Conservation (phyloP, 2,113 vertebrate genomes). For the Entomyzon cyanotis region DNA sequence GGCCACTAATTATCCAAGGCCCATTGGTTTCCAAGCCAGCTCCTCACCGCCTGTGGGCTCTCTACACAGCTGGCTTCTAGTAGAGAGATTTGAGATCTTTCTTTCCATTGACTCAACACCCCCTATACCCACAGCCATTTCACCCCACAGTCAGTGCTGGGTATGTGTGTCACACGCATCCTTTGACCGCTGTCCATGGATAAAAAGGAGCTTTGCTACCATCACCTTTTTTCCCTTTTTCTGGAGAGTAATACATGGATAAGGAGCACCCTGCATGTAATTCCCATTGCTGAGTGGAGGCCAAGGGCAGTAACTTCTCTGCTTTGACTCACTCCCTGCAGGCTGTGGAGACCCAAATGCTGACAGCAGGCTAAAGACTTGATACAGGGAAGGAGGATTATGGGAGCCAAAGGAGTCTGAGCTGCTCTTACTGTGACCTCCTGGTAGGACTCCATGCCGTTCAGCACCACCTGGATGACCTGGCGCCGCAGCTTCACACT, state of each 20-base stretch:
- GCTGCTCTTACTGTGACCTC: constrained; percentile 90
- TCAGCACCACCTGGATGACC: constrained; percentile 95
- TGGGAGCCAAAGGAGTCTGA: neutral
- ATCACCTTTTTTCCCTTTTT: neutral
- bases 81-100: neutral
- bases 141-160: neutral
- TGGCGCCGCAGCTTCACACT: constrained; percentile 87
- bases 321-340: neutral
- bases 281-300: neutral
- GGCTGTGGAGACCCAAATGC: neutral
- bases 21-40: neutral
- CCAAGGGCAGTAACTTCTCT: neutral
- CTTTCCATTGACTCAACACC: neutral
- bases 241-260: neutral
- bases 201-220: neutral
- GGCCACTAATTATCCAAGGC: neutral
- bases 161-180: neutral
- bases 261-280: neutral
- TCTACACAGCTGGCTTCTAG: neutral
- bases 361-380: neutral
- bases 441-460: constrained; percentile 98
- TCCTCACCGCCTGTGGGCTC: neutral
- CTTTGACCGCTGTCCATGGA: neutral
- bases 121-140: accelerated
- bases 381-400: neutral